Base-by-base conservation (phyloP, 2,113 vertebrate species). In the Hippocampus barbouri region DNA sequence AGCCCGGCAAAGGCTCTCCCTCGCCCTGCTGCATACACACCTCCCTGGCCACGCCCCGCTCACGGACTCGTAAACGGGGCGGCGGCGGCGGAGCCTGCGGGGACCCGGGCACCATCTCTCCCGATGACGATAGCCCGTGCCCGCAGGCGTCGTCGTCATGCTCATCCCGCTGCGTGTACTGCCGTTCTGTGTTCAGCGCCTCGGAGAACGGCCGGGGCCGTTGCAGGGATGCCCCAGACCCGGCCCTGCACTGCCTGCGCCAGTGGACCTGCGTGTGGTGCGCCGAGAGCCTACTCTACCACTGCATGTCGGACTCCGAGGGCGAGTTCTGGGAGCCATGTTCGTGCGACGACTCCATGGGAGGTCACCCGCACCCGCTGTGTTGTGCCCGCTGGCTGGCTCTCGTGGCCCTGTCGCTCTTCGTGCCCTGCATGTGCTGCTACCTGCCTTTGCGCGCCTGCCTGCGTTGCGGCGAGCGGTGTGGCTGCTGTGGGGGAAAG, bases 371-470 rank as follows among this genome's bases (percentile, higher is more conserved):
- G 1, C 94, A 96, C 83, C 93, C 94, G 6, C 93, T 94, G 4
- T 95, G 94, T 83, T 96, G 94, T 9, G 92, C 94, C 68, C 95
- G 96, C 89, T 97, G 96, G 96, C 84, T 94, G 66, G 95, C 94
- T 5, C 92, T 97, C 77, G 86, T 94, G 60, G 93, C 91, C 8
- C 91, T 97, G 54, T 96, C 96, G 5, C 91, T 97, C 72, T 93
- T 94, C 0, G 95, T 96, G 83, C 96, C 96, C 89, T 97, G 96
- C 90, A 96, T 97, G 92, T 97, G 96, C 93, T 97, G 95, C 92
- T 97, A 96, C 75, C 92, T 95, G 79, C 96, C 95, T 72, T 89
- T 97, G 86, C 93, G 91, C 61, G 94, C 92, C n/a, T 97, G 96
- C 89, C 93, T 97, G 90, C 94, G 93, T 81, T 95, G 95, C n/a